A percentile compares a stretch with the other conserved stretches of the same genome.
These are phyloP conservation scores for crab-eating macaque (Macaca fascicularis) DNA, from an alignment of 2,113 vertebrate species.

Conservation along the genomic window DNA sequence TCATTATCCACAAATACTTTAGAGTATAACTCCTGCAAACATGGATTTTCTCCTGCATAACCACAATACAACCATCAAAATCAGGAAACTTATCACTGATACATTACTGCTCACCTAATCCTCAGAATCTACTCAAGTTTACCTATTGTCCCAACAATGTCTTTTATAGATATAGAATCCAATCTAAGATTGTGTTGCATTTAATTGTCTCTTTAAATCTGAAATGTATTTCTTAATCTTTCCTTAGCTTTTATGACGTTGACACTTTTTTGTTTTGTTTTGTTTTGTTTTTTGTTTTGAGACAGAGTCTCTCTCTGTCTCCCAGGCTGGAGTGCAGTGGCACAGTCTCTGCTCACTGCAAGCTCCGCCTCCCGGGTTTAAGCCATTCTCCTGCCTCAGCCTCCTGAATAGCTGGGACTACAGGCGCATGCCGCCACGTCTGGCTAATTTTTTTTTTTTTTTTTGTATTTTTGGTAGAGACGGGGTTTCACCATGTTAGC, in stretches of 20 bases:
- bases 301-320: too few relatives aligned
- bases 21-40: not conserved
- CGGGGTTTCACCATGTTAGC: too few relatives aligned
- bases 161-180: not conserved
- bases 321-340: too few relatives aligned
- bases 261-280: too few relatives aligned
- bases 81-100: not conserved
- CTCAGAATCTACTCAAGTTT: not conserved
- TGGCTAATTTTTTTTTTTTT: too few relatives aligned
- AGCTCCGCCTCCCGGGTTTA: rapidly evolving
- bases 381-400: too few relatives aligned
- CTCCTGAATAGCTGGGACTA: too few relatives aligned
- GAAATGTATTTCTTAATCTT: not conserved
- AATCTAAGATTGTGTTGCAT: not conserved
- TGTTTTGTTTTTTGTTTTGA: too few relatives aligned
- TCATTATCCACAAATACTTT: not conserved
- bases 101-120: not conserved
- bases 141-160: not conserved
- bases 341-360: too few relatives aligned
- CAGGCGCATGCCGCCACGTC: too few relatives aligned
- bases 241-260: not conserved
- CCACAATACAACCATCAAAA: not conserved
- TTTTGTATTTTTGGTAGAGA: too few relatives aligned
- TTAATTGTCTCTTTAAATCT: not conserved
- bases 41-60: not conserved